A percentile compares a stretch with the other conserved stretches of the same genome.
Conservation (phyloP, 2,113 vertebrate genomes). For the Peromyscus maniculatus region DNA sequence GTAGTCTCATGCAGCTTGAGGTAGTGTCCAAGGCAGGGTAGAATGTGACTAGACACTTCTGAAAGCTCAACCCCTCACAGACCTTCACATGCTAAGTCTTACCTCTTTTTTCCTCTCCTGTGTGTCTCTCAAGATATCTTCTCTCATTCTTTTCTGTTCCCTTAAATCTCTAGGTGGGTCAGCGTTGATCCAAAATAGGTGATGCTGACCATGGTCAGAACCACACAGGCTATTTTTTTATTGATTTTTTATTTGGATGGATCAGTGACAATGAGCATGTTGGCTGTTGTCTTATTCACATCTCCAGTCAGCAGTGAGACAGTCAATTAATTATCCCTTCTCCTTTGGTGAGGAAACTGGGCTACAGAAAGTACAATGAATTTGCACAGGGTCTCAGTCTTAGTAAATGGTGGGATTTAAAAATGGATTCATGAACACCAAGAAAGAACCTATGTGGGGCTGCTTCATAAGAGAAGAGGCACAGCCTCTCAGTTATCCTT, state of each 20-base stretch:
- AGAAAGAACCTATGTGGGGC: no score
- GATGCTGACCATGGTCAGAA: not conserved
- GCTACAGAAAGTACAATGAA: not conserved
- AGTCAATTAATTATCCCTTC: not conserved
- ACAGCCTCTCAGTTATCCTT: not conserved
- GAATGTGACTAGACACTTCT: not conserved
- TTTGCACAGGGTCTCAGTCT: not conserved
- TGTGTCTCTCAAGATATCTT: not conserved
- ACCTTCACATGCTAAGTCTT: not conserved
- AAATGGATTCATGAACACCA: not conserved
- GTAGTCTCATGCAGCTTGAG: constrained; percentile 6
- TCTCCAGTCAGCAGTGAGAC: not conserved
- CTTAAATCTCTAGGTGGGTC: not conserved
- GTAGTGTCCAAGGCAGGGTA: not conserved
- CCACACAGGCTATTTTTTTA: not conserved
- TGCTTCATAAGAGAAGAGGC: not conserved
- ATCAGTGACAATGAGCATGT: not conserved
- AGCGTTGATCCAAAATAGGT: not conserved
- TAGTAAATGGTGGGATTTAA: not conserved
- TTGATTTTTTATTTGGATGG: not conserved
- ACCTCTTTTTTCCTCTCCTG: not conserved
- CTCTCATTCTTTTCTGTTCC: not conserved
- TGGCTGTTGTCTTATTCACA: not conserved
- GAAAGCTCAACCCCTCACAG: not conserved
- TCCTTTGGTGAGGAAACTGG: not conserved